phyloP scores from a whole-genome alignment of 2,113 vertebrate species.

The Erythrocebus patas region DNA sequence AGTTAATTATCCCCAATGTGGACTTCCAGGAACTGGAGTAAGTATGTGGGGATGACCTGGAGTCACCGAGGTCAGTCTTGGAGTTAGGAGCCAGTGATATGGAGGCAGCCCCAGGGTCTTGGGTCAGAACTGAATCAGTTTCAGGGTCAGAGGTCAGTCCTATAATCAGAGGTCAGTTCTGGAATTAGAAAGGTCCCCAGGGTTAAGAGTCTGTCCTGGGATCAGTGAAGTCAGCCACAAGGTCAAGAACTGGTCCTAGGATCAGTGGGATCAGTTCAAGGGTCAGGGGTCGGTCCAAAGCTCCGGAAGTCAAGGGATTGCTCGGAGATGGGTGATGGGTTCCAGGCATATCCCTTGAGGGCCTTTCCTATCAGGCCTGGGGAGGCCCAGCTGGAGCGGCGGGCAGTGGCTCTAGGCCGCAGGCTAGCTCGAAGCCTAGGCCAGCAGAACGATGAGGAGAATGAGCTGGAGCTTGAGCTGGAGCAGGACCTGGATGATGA shows the following conservation, averaged over 20 bases:
- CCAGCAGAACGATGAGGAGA: constrained; percentile 85
- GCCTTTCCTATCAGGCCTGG: constrained; percentile 10
- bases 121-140: not conserved
- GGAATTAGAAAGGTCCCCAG: not conserved
- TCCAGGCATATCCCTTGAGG: not conserved
- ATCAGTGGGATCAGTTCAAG: not conserved
- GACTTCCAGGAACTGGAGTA: constrained; percentile 88
- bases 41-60: constrained; percentile 66
- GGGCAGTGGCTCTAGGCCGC: constrained; percentile 83
- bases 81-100: not conserved
- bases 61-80: not conserved
- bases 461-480: constrained; percentile 84
- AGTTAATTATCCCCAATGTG: constrained; percentile 87
- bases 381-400: constrained; percentile 81
- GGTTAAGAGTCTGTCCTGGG: not conserved
- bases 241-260: not conserved
- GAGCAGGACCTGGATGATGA: constrained; percentile 88
- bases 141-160: not conserved
- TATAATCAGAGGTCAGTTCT: not conserved
- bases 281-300: not conserved
- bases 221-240: not conserved
- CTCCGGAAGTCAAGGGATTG: not conserved
- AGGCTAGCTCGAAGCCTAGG: constrained; percentile 84
- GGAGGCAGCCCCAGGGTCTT: not conserved
- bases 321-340: not conserved